These are phyloP conservation scores for Poecile atricapillus DNA, from an alignment of 2,113 vertebrate species.

Conservation along the genomic window DNA sequence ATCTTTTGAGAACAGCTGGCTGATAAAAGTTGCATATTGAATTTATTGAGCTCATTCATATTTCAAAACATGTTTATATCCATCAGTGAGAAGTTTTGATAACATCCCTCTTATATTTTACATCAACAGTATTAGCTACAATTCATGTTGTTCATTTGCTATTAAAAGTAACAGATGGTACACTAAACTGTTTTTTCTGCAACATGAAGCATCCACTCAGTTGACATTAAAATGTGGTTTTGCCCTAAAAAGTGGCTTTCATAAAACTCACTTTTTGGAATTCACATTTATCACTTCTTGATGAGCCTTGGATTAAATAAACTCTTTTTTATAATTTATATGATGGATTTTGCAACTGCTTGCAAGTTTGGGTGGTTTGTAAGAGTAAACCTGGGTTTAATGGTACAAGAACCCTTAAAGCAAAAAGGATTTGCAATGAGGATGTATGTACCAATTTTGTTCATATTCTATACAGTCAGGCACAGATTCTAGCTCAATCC, in stretches of 20 bases:
- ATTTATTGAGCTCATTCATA: conserved; percentile 1
- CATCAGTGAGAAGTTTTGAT: conserved; percentile 25
- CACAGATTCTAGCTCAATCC: neutral
- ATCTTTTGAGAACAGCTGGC: conserved; percentile 12
- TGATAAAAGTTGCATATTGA: neutral
- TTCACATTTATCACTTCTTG: neutral
- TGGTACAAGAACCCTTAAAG: neutral
- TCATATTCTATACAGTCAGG: neutral
- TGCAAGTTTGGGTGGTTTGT: neutral
- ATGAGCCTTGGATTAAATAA: neutral
- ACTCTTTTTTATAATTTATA: neutral
- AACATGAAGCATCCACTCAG: neutral
- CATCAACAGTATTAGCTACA: conserved; percentile 24
- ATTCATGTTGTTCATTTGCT: neutral
- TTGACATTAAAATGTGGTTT: neutral
- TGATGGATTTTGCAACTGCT: neutral
- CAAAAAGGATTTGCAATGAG: neutral
- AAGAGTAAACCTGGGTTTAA: neutral
- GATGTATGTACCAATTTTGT: neutral
- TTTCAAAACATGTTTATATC: conserved; percentile 41
- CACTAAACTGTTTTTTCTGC: neutral
- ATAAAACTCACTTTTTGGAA: neutral
- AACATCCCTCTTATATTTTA: conserved; percentile 15
- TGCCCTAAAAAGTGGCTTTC: neutral
- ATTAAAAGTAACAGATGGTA: conserved; percentile 31